Conservation (phyloP, 2,888 invertebrate species). For the Catocala fraxini region DNA sequence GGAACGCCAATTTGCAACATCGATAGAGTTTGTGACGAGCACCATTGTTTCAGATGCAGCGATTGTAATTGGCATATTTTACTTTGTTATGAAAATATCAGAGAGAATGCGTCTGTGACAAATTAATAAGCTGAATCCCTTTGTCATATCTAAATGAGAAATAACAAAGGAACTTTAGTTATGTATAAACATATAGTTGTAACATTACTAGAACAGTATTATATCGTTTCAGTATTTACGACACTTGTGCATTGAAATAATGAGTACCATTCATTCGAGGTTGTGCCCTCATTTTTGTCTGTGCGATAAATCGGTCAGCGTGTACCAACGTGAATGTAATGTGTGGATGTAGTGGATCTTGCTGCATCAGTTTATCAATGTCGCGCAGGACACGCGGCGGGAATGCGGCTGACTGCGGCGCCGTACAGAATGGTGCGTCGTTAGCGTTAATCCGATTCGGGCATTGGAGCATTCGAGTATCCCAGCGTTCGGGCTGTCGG, state of each 20-base stretch:
- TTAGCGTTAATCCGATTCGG: slow-evolving; percentile 84
- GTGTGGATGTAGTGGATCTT: slow-evolving; percentile 33
- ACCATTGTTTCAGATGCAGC: slow-evolving; percentile 26
- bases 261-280: slow-evolving; percentile 18
- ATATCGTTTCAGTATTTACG: too few species aligned
- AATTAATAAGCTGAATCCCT: too few species aligned
- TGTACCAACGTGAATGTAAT: slow-evolving; percentile 35
- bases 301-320: slow-evolving; percentile 36
- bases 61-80: slow-evolving; percentile 14
- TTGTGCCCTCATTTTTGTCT: slow-evolving; percentile 34
- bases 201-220: too few species aligned
- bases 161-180: too few species aligned
- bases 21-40: slow-evolving; percentile 36
- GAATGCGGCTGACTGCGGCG: slow-evolving; percentile 62
- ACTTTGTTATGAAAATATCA: slow-evolving; percentile 1
- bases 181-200: too few species aligned
- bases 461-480: slow-evolving; percentile 72
- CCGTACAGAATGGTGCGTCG: slow-evolving; percentile 79
- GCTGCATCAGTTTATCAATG: slow-evolving; percentile 66
- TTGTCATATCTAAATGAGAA: too few species aligned
- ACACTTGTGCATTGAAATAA: too few species aligned
- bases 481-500: slow-evolving; percentile 62
- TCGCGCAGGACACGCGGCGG: slow-evolving; percentile 57
- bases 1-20: slow-evolving; percentile 50
- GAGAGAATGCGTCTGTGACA: too few species aligned